Conservation (phyloP, 2,113 vertebrate genomes). For the Camelus bactrianus region DNA sequence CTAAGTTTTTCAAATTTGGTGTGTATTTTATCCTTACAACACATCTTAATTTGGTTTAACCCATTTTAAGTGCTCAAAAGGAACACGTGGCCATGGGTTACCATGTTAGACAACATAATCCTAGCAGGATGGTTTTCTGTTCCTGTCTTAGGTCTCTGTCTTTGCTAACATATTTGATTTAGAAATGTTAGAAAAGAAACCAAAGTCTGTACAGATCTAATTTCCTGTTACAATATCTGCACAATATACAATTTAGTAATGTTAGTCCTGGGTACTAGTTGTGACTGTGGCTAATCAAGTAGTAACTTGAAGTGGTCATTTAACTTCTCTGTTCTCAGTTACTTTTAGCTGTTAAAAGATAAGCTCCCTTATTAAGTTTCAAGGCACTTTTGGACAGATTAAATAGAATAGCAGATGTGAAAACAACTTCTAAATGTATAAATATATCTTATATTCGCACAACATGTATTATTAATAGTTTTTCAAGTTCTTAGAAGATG, state of each 20-base stretch:
- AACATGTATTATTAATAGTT: not conserved
- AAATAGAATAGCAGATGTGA: not conserved
- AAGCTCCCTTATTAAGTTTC: not conserved
- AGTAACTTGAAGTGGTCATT: not conserved
- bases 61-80: not conserved
- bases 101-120: not conserved
- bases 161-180: not conserved
- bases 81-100: not conserved
- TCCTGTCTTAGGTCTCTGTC: not conserved
- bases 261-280: not conserved
- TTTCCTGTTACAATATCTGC: not conserved
- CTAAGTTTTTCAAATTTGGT: not conserved
- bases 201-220: not conserved
- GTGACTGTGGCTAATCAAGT: not conserved
- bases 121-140: not conserved
- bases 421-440: not conserved
- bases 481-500: conserved; percentile 8
- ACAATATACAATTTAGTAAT: not conserved
- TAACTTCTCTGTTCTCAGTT: not conserved
- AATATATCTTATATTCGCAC: not conserved
- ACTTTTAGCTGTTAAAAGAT: not conserved
- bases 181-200: not conserved
- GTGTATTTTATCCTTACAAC: not conserved
- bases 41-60: not conserved
- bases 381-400: not conserved